Base-by-base conservation (phyloP, 2,888 invertebrate species). In the Leptinotarsa tumamoca region DNA sequence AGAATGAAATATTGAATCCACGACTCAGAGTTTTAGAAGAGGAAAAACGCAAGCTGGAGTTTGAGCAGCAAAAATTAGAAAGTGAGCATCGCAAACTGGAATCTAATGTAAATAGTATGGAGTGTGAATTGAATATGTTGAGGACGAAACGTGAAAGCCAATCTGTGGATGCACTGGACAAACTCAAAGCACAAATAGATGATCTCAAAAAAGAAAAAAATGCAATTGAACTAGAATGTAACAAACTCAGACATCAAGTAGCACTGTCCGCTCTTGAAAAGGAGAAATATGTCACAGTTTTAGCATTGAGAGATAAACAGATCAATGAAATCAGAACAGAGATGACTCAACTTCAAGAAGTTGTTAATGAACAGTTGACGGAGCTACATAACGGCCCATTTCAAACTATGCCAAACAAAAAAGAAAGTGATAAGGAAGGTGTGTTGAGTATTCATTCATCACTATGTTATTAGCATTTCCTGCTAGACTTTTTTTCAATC, bases 291-390 rank as follows among this genome's bases (percentile, higher is more conserved):
- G 80, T 85, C n/a, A 86, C 88, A 7, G 84, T 88, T 51, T 81
- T 89, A 68, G 81, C 84, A 21, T 85, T 88, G 23, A 83, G 88
- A 71, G 87, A 89, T 80, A 80, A 83, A n/a, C 88, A 89, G 80
- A 86, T 89, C 49, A 85, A 82, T 63, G 88, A 88, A 77, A 88
- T 89, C 72, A 81, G 86, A 58, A 79, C 80, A 43, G 89, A 89
- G 81, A 88, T 89, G 87, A 82, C 82, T 21, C 85, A 86, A 74
- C 80, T 89, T 72, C 89, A 89, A 80, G 85, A 87, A 33, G 84
- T 87, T n/a, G 87, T 89, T 27, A 86, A 86, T 73, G 85, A 87
- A 63, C 87, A 89, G 77, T 79, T 89, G 74, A 70, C 82, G 67
- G 82, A 84, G 23, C 52, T 84, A 67, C 82, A 83, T 63, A 81